Base-by-base conservation (phyloP, 2,113 vertebrate species). In the Antennarius striatus region DNA sequence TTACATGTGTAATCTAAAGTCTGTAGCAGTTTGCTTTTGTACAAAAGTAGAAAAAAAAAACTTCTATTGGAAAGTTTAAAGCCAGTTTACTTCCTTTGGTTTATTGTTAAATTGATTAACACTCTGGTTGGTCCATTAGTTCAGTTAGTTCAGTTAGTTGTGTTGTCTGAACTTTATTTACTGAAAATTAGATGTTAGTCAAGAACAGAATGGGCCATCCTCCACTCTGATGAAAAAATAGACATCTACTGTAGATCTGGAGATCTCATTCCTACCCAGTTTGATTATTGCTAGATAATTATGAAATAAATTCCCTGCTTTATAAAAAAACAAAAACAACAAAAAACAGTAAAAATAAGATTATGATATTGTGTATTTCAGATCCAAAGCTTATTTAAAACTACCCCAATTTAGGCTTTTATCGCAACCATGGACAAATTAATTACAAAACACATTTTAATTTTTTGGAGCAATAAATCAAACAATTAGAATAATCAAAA, bases 71-170 rank as follows among this genome's bases (percentile, higher is more conserved):
- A 73, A 22, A 6, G 12, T 28, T 53, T 16, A 67, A 36, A 16
- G 11, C 42, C 52, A 50, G 28, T 46, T 63, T 77, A 3, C 22
- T 50, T 63, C 14, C 29, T 17, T 43, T 46, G 3, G 43, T 60
- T 49, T 17, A 46, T 48, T 28, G 16, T 39, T 6, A 4, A 68
- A 16, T 13, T 51, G 28, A 50, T 59, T 58, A 68, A 45, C 32
- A 3, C 42, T 42, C 50, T n/a, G n/a, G 47, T 29, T 28, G 61
- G 61, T 81, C 64, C 63, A 17, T 52, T 30, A 53, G 49, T 42
- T 42, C 46, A 30, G 53, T 43, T 56, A 73, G 70, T n/a, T n/a
- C n/a, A n/a, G n/a, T n/a, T n/a, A n/a, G n/a, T n/a, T 66, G 52
- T 4, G 1, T 55, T 55, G 12, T 42, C 59, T 56, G 10, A 62